Conservation (phyloP, 1,140 invertebrate species). For the Drosophila takahashii region DNA sequence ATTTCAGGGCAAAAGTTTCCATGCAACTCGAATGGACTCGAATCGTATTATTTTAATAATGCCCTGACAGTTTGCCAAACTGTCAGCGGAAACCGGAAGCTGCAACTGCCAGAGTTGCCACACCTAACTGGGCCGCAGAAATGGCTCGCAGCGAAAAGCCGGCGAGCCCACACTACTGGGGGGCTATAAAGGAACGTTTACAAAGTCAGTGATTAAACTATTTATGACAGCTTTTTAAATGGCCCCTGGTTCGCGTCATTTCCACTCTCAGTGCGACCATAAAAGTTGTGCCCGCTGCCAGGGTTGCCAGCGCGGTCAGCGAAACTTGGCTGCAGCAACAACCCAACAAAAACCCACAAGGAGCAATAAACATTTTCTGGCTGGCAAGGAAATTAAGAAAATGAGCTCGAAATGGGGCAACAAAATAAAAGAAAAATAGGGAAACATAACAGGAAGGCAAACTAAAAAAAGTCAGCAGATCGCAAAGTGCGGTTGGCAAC, state of each 20-base stretch:
- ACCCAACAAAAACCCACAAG: constrained; percentile 15
- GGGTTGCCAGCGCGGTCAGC: constrained; percentile 28
- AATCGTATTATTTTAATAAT: constrained; percentile 50
- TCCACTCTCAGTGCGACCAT: constrained; percentile 17
- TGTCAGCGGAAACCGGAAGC: constrained; percentile 35
- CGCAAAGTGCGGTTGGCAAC: constrained; percentile 31
- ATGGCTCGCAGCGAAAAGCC: background rate
- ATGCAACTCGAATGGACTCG: constrained; percentile 28
- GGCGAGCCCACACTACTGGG: too few species aligned
- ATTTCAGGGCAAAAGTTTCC: constrained; percentile 23
- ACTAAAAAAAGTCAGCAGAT: constrained; percentile 7
- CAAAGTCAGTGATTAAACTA: constrained; percentile 79
- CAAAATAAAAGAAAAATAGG: background rate
- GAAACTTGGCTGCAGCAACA: background rate
- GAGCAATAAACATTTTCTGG: constrained; percentile 35
- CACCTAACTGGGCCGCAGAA: constrained; percentile 16
- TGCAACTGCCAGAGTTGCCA: constrained; percentile 28
- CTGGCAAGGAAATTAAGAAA: constrained; percentile 39
- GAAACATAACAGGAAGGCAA: constrained; percentile 7
- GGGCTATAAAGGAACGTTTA: constrained; percentile 9
- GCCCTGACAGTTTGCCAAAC: constrained; percentile 32
- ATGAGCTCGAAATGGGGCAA: constrained; percentile 31
- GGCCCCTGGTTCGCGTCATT: constrained; percentile 16
- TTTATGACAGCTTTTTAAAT: constrained; percentile 75
- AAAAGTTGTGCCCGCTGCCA: constrained; percentile 12